phyloP scores from a whole-genome alignment of 2,797 vertebrate genomes.

The Semotilus atromaculatus region DNA sequence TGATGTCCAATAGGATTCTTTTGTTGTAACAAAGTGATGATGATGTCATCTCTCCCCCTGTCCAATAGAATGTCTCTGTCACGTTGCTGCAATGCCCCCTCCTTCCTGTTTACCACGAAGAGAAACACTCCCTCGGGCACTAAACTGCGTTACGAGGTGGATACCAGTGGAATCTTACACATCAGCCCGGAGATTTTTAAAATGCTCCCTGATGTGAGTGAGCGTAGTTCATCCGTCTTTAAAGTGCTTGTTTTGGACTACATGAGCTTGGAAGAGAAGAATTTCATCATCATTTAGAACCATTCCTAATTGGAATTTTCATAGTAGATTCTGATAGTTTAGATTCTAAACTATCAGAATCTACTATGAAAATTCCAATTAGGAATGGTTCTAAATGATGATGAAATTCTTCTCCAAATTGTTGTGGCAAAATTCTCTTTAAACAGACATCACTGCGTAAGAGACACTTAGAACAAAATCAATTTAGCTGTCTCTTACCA shows the following conservation, averaged over 20 bases:
- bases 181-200: conserved; percentile 93
- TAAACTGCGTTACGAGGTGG: conserved; percentile 96
- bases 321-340: neutral
- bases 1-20: neutral
- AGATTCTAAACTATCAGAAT: too few species aligned
- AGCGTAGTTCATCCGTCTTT: neutral
- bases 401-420: too few species aligned
- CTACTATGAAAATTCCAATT: too few species aligned
- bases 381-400: too few species aligned
- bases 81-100: conserved; percentile 95
- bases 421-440: too few species aligned
- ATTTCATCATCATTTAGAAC: neutral
- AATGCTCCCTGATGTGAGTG: conserved; percentile 95
- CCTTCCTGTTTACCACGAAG: conserved; percentile 96
- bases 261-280: neutral
- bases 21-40: neutral
- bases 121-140: conserved; percentile 94
- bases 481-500: too few species aligned
- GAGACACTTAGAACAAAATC: too few species aligned
- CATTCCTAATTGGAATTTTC: neutral
- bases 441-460: too few species aligned
- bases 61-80: conserved; percentile 85
- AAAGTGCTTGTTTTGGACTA: neutral
- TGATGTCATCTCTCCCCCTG: conserved; percentile 28
- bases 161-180: conserved; percentile 91